Conservation (phyloP, 1,140 invertebrate genomes). For the Anadara kagoshimensis region DNA sequence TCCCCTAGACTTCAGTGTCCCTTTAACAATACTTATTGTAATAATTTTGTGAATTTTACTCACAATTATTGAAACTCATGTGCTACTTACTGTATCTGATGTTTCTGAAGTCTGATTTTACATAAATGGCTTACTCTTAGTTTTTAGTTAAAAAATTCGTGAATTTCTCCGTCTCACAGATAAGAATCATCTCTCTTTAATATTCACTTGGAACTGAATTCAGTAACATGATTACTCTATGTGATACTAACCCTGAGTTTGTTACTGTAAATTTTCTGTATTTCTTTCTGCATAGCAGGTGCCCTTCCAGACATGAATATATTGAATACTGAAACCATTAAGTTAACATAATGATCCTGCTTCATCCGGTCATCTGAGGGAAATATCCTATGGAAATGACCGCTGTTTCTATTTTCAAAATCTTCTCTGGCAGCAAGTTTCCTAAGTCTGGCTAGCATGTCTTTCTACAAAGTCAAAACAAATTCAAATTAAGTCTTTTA, state of each 20-base stretch:
- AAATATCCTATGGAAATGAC: constrained; percentile 71
- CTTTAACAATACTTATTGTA: too few relatives aligned
- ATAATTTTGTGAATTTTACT: too few relatives aligned
- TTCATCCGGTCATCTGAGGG: constrained; percentile 67
- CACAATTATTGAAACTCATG: too few relatives aligned
- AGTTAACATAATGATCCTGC: constrained; percentile 65
- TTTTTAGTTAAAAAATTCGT: too few relatives aligned
- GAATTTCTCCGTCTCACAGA: neutral
- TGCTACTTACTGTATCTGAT: too few relatives aligned
- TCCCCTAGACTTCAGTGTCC: too few relatives aligned
- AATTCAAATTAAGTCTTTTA: neutral
- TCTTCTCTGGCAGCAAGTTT: constrained; percentile 66
- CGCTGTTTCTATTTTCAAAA: constrained; percentile 72
- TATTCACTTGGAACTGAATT: neutral
- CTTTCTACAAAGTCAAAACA: constrained; percentile 58
- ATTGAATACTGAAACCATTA: constrained; percentile 55
- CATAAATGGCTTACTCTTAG: too few relatives aligned
- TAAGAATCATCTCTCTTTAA: neutral
- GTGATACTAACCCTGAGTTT: constrained; percentile 61
- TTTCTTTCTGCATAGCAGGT: constrained; percentile 68
- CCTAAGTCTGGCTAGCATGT: constrained; percentile 63
- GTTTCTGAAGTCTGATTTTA: too few relatives aligned
- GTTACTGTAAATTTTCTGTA: constrained; percentile 68
- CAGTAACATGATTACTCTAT: constrained; percentile 18
- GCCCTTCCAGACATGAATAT: constrained; percentile 63